Percentiles rank a stretch among this genome's conserved stretches.
Evolutionary conservation across 2,113 vertebrate species (phyloP).

Genomic region (Spermophilus dauricus): DNA sequence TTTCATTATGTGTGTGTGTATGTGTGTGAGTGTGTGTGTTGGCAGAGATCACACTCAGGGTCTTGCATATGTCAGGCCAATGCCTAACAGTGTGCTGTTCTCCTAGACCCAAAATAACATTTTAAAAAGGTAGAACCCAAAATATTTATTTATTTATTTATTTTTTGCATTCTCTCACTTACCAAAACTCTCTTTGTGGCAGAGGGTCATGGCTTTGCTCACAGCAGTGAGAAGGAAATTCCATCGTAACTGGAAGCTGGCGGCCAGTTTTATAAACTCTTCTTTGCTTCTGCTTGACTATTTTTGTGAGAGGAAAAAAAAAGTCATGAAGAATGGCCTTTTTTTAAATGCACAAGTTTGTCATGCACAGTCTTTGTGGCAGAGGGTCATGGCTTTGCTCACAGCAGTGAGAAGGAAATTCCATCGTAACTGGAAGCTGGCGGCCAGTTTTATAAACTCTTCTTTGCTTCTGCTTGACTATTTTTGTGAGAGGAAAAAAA

Average conservation of each 20-base stretch:
- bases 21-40: not conserved
- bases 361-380: constrained; percentile 26
- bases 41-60: not conserved
- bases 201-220: constrained; percentile 87
- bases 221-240: constrained; percentile 84
- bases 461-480: constrained; percentile 86
- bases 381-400: constrained; percentile 87
- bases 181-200: constrained; percentile 85
- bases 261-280: constrained; percentile 81
- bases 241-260: constrained; percentile 87
- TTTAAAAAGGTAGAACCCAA: not conserved
- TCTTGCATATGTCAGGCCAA: no score
- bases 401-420: constrained; percentile 84
- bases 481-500: not conserved
- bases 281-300: constrained; percentile 86
- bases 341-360: not conserved
- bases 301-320: not conserved
- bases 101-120: not conserved
- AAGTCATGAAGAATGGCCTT: not conserved
- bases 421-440: constrained; percentile 87
- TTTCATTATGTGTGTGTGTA: not conserved
- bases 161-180: not conserved
- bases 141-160: no score
- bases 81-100: fast-evolving
- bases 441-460: constrained; percentile 81